Conservation (phyloP, 2,113 vertebrate species). For the Opisthocomus hoazin region DNA sequence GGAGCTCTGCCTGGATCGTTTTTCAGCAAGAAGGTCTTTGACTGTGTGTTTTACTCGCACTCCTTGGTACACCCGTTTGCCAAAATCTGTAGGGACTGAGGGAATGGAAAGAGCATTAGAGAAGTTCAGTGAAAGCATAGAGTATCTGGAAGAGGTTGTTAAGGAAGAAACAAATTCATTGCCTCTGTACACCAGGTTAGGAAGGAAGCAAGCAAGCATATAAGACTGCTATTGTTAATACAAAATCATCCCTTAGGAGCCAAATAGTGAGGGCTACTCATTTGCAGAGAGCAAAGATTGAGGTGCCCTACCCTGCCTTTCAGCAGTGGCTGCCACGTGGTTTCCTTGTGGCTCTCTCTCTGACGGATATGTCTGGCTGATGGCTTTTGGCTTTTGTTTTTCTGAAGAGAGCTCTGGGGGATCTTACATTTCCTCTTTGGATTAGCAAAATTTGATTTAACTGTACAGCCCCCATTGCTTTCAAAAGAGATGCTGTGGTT, state of each 20-base stretch:
- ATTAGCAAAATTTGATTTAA: neutral
- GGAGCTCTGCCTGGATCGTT: slow-evolving; percentile 84
- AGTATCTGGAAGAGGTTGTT: neutral
- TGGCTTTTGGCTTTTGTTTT: neutral
- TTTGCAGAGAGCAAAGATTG: neutral
- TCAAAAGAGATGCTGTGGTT: neutral
- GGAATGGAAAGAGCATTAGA: neutral
- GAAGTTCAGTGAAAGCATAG: neutral
- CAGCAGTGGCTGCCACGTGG: neutral
- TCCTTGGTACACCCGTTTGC: slow-evolving; percentile 91
- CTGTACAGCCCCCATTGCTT: neutral
- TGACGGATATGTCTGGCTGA: neutral
- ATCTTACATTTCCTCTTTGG: neutral
- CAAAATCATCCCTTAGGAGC: neutral
- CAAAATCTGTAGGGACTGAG: slow-evolving; percentile 81
- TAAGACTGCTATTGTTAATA: fast-evolving
- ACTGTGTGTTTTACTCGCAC: slow-evolving; percentile 96
- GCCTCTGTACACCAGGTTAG: fast-evolving
- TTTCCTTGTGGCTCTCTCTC: neutral
- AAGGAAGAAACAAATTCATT: neutral
- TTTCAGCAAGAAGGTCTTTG: slow-evolving; percentile 94
- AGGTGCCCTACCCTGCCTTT: neutral
- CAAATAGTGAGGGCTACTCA: neutral
- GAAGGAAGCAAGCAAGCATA: neutral
- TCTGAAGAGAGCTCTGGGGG: neutral